Conservation (phyloP, 2,113 vertebrate genomes). For the Empidonax traillii region DNA sequence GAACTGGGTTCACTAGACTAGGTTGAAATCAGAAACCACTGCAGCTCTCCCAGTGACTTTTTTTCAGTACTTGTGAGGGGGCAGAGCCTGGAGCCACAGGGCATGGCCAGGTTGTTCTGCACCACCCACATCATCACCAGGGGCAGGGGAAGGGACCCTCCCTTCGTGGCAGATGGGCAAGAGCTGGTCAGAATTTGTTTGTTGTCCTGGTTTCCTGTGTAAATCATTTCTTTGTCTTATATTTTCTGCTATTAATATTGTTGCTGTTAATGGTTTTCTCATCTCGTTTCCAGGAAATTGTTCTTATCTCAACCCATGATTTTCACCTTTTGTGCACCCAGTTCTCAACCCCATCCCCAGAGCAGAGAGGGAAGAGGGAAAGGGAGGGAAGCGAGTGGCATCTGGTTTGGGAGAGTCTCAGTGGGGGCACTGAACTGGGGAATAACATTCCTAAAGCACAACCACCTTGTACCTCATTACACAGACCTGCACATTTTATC, state of each 20-base stretch:
- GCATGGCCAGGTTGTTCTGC: neutral
- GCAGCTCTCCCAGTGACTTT: neutral
- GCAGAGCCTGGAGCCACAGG: neutral
- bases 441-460: neutral
- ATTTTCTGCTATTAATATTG: too few species aligned
- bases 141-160: neutral
- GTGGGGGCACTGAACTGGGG: neutral
- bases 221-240: neutral
- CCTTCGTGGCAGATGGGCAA: neutral
- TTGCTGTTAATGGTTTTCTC: neutral
- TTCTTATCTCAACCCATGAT: neutral
- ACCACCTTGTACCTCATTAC: neutral
- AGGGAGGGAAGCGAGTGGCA: neutral
- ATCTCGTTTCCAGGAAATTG: neutral
- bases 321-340: neutral
- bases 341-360: neutral
- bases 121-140: neutral
- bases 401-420: neutral
- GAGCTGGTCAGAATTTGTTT: neutral
- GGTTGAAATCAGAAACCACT: neutral
- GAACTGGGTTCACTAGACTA: neutral
- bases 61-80: neutral
- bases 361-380: neutral
- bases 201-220: neutral
- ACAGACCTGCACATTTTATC: neutral